These are phyloP conservation scores for Syngnathus rostellatus DNA, from an alignment of 2,797 vertebrate genomes.

Conservation along the genomic window DNA sequence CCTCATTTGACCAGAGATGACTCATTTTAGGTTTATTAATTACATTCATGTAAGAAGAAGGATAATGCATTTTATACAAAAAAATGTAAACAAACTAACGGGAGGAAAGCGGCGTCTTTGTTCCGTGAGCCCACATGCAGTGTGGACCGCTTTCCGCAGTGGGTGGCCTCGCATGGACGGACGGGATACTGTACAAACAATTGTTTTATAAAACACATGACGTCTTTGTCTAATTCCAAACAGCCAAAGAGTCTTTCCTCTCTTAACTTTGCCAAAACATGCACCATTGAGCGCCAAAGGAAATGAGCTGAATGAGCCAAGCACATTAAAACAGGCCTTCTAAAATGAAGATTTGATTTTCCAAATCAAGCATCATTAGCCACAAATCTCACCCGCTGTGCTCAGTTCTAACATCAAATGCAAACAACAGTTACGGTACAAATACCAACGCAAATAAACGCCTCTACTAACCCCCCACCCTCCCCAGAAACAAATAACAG, in stretches of 20 bases:
- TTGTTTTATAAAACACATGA: slow-evolving; percentile 54
- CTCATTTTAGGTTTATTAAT: neutral
- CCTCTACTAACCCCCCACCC: too few species aligned
- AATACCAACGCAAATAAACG: neutral
- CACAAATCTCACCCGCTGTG: neutral
- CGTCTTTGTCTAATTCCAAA: slow-evolving; percentile 49
- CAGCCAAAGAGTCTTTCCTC: slow-evolving; percentile 17
- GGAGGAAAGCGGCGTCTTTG: neutral
- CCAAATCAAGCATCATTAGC: neutral
- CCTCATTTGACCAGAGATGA: slow-evolving; percentile 4
- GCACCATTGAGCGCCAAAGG: neutral
- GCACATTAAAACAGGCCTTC: slow-evolving; percentile 14
- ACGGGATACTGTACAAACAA: slow-evolving; percentile 41
- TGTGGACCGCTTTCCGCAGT: slow-evolving; percentile 27
- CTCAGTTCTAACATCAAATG: neutral
- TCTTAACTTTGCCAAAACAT: neutral
- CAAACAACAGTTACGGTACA: neutral
- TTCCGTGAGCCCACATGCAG: slow-evolving; percentile 7
- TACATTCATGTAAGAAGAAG: neutral
- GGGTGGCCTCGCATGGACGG: slow-evolving; percentile 45
- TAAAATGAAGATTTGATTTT: neutral
- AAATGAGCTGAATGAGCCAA: slow-evolving; percentile 21
- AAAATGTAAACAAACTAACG: neutral
- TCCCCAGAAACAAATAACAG: neutral
- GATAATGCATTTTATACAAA: neutral